Percentiles rank a stretch among this genome's conserved stretches.
These are phyloP conservation scores for Syrista parreyssii DNA, from an alignment of 2,888 invertebrate genomes.

Conservation along the genomic window DNA sequence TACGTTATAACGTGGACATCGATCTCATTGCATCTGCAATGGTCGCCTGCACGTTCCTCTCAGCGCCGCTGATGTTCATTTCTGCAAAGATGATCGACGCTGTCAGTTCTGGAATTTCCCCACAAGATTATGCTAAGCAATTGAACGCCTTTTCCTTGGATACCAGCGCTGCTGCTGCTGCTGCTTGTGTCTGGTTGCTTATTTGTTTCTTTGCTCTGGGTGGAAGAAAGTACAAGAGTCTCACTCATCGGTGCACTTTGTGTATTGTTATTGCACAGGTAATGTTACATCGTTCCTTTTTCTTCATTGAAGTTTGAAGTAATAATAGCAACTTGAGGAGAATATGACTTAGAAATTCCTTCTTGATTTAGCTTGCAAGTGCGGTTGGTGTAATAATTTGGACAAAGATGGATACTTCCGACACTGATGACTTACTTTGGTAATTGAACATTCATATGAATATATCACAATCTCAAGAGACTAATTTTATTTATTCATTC, in stretches of 20 bases:
- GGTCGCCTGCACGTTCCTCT: slow-evolving; percentile 94
- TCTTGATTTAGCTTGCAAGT: slow-evolving; percentile 39
- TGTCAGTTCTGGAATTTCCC: slow-evolving; percentile 67
- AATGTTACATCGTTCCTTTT: slow-evolving; percentile 37
- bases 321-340: not conserved
- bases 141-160: slow-evolving; percentile 85
- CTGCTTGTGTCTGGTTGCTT: slow-evolving; percentile 84
- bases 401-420: slow-evolving; percentile 49
- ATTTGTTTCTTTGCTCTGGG: slow-evolving; percentile 73
- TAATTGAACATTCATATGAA: slow-evolving; percentile 21
- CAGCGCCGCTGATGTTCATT: slow-evolving; percentile 94
- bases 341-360: not conserved
- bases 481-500: not conserved
- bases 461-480: not conserved
- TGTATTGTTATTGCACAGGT: slow-evolving; percentile 86
- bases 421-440: slow-evolving; percentile 49
- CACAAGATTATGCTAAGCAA: slow-evolving; percentile 80
- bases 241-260: slow-evolving; percentile 86
- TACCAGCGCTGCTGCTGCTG: slow-evolving; percentile 81
- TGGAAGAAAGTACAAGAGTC: slow-evolving; percentile 80
- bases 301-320: not conserved
- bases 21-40: slow-evolving; percentile 94
- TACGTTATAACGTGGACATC: slow-evolving; percentile 85
- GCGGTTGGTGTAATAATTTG: slow-evolving; percentile 58
- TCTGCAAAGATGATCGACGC: slow-evolving; percentile 88